phyloP scores from a whole-genome alignment of 2,797 vertebrate species.

The Clarias pachynema region DNA sequence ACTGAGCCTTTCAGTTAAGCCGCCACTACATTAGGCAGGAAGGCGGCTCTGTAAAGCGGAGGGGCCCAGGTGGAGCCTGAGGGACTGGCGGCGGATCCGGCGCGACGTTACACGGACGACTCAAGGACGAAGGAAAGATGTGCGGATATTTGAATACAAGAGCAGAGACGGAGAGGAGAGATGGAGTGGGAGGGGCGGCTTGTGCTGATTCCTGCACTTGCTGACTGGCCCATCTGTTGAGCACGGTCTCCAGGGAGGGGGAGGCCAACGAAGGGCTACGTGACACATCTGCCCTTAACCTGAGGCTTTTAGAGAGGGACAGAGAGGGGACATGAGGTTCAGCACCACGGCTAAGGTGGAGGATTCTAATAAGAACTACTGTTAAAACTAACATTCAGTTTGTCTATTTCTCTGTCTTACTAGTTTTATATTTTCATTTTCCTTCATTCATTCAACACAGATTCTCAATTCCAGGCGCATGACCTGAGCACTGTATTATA shows the following conservation, averaged over 20 bases:
- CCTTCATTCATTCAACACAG: not conserved
- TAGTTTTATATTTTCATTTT: not conserved
- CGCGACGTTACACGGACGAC: conserved; percentile 36
- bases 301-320: conserved; percentile 52
- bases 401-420: conserved; percentile 16
- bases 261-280: conserved; percentile 68
- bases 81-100: conserved; percentile 33
- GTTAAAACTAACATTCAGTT: conserved; percentile 5
- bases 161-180: conserved; percentile 38
- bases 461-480: not conserved
- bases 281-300: conserved; percentile 73
- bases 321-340: conserved; percentile 19
- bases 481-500: not conserved
- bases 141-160: conserved; percentile 48
- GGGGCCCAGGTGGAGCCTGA: conserved; percentile 18
- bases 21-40: conserved; percentile 14
- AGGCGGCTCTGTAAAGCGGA: conserved; percentile 21
- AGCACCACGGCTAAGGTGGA: conserved; percentile 43
- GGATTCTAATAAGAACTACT: conserved; percentile 33
- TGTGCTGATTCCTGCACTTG: conserved; percentile 75
- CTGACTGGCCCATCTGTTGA: conserved; percentile 76
- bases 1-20: conserved; percentile 32
- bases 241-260: conserved; percentile 67
- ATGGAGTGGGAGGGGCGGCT: conserved; percentile 34
- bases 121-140: conserved; percentile 54